Evolutionary conservation across 1,140 invertebrate genomes (phyloP).

Genomic region (Vanessa tameamea): DNA sequence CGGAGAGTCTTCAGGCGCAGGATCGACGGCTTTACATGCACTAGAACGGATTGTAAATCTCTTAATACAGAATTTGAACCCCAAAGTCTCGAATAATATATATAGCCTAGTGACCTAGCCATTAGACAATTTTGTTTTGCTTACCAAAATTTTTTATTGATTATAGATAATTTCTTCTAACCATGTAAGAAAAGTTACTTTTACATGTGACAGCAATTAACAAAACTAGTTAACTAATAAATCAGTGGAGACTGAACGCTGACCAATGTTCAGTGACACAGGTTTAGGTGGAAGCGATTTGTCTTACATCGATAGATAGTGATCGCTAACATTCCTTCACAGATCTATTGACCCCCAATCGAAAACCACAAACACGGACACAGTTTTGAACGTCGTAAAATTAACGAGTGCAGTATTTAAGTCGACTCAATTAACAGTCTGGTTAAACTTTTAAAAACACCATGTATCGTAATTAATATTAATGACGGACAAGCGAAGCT

Average conservation of each 20-base stretch:
- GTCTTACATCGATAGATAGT: conserved; percentile 65
- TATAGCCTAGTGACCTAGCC: too few species aligned
- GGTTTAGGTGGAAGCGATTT: conserved; percentile 63
- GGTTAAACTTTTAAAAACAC: too few species aligned
- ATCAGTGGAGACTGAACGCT: conserved; percentile 53
- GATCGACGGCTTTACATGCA: too few species aligned
- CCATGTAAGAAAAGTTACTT: neutral
- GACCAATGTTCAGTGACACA: conserved; percentile 56
- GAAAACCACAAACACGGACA: conserved; percentile 18
- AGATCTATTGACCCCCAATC: conserved; percentile 42
- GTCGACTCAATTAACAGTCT: neutral
- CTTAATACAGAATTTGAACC: too few species aligned
- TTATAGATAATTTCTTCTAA: neutral
- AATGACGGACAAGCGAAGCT: too few species aligned
- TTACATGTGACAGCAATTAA: conserved; percentile 49
- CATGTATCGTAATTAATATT: too few species aligned
- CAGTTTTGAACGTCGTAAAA: conserved; percentile 12
- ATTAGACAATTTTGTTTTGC: too few species aligned
- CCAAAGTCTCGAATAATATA: too few species aligned
- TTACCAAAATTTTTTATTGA: too few species aligned
- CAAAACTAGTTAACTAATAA: conserved; percentile 52
- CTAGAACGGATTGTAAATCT: too few species aligned
- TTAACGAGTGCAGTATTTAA: conserved; percentile 24
- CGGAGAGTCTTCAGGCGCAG: too few species aligned
- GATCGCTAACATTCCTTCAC: conserved; percentile 50